phyloP scores from a whole-genome alignment of 1,140 invertebrate genomes.

The Meloidogyne hapla region DNA sequence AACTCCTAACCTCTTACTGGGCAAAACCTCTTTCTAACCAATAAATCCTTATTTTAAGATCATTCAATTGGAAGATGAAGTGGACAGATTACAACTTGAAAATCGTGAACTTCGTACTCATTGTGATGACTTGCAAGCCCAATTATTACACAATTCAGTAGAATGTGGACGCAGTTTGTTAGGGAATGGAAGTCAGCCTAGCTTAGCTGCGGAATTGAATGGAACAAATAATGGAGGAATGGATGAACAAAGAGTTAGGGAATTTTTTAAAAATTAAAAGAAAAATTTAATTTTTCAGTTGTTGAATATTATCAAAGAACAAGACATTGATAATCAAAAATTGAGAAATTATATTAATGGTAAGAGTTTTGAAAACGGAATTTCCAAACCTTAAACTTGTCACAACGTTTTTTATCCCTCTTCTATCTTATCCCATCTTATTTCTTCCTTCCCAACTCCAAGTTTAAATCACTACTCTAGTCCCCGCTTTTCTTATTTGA shows the following conservation, averaged over 20 bases:
- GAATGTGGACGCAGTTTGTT: constrained; percentile 43
- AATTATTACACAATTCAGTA: constrained; percentile 45
- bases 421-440: too few species aligned
- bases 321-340: constrained; percentile 50
- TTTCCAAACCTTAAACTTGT: neutral
- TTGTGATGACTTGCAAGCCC: constrained; percentile 27
- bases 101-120: constrained; percentile 43
- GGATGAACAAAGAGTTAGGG: constrained; percentile 41
- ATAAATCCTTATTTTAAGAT: constrained; percentile 26
- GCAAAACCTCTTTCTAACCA: neutral
- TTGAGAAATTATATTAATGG: constrained; percentile 49
- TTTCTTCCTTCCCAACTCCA: too few species aligned
- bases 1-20: too few species aligned
- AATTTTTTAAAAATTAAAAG: neutral
- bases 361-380: neutral
- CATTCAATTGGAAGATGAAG: constrained; percentile 40
- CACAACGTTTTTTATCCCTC: too few species aligned
- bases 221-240: constrained; percentile 34
- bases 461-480: too few species aligned
- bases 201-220: constrained; percentile 47
- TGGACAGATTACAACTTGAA: constrained; percentile 35
- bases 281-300: constrained; percentile 36
- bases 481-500: too few species aligned
- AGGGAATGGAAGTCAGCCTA: constrained; percentile 41
- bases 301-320: constrained; percentile 45